Conservation (phyloP, 2,888 invertebrate genomes). For the Cybosia mesomella region DNA sequence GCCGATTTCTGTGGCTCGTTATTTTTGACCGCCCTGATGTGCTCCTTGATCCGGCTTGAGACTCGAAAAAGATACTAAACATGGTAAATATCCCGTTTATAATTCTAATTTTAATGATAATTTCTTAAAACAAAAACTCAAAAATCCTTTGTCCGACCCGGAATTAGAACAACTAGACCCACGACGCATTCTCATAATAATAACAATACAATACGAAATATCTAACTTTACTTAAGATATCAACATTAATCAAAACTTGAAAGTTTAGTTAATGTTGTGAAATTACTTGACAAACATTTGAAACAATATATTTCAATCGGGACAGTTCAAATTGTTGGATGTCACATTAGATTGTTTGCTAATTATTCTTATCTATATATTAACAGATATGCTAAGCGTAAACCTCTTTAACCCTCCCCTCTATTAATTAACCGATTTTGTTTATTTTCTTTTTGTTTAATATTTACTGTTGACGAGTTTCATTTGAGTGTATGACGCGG, state of each 20-base stretch:
- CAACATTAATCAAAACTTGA: constrained; percentile 4
- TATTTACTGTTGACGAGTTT: too few relatives aligned
- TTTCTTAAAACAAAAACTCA: background rate
- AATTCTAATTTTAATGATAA: too few relatives aligned
- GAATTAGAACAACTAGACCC: background rate
- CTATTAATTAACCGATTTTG: background rate
- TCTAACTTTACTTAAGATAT: background rate
- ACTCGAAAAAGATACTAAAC: too few relatives aligned
- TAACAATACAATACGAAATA: background rate
- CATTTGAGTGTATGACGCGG: too few relatives aligned
- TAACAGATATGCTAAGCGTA: too few relatives aligned
- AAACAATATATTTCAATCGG: background rate
- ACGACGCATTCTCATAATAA: background rate
- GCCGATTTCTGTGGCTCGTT: too few relatives aligned
- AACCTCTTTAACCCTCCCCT: background rate
- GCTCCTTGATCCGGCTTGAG: too few relatives aligned
- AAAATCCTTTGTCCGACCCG: background rate
- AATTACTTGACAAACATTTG: background rate
- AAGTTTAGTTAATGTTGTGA: background rate
- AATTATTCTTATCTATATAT: too few relatives aligned
- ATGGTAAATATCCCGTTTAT: too few relatives aligned
- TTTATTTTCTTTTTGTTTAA: too few relatives aligned
- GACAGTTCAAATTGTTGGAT: background rate
- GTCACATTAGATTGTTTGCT: background rate
- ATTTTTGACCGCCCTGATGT: too few relatives aligned